Percentiles rank a stretch among this genome's conserved stretches.
Conservation (phyloP, 2,888 invertebrate species). For the Orchestes rusci region DNA sequence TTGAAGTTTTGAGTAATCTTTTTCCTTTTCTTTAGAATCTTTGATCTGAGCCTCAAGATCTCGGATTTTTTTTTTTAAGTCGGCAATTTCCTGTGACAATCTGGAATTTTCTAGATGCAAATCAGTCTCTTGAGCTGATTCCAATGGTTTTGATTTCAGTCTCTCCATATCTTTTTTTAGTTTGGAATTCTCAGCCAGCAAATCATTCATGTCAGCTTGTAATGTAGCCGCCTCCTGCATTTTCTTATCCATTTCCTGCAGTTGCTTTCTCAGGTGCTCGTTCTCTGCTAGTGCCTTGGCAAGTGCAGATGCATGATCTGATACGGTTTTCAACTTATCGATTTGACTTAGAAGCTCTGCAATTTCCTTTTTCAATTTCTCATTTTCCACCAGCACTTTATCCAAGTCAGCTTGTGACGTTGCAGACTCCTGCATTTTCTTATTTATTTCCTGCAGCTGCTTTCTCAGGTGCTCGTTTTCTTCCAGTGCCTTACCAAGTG, state of each 20-base stretch:
- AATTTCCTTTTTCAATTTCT: too few species aligned
- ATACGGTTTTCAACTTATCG: too few species aligned
- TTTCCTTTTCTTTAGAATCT: conserved; percentile 24
- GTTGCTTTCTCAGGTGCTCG: too few species aligned
- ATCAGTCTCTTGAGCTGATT: conserved; percentile 23
- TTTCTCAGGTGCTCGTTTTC: neutral
- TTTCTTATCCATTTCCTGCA: too few species aligned
- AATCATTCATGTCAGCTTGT: conserved; percentile 8
- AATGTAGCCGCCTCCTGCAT: too few species aligned
- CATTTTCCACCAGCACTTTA: too few species aligned
- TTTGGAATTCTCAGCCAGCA: conserved; percentile 23
- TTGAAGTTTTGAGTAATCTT: too few species aligned
- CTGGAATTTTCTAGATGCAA: conserved; percentile 17
- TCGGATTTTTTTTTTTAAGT: conserved; percentile 17
- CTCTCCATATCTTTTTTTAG: conserved; percentile 30
- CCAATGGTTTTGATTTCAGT: conserved; percentile 18
- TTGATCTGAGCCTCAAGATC: conserved; percentile 19
- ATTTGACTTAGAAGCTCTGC: too few species aligned
- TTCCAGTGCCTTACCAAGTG: neutral
- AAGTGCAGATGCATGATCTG: too few species aligned
- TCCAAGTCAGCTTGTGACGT: too few species aligned
- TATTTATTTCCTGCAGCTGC: neutral
- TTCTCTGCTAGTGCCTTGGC: too few species aligned
- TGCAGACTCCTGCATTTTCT: too few species aligned
- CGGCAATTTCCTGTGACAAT: conserved; percentile 21